phyloP scores from a whole-genome alignment of 2,797 vertebrate genomes.

The Aulostomus chinensis region DNA sequence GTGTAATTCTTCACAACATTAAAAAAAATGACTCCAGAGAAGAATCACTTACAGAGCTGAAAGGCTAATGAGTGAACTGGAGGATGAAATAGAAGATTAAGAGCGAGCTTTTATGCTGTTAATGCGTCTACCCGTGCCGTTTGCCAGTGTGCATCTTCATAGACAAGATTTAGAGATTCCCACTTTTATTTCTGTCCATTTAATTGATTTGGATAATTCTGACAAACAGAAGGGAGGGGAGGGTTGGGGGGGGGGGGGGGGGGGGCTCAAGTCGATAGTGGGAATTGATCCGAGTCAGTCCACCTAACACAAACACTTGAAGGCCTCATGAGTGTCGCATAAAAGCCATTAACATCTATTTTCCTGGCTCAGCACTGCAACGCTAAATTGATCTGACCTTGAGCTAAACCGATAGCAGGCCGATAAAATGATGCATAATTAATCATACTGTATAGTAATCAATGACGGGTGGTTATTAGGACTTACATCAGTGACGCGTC shows the following conservation, averaged over 20 bases:
- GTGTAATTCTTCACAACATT: constrained; percentile 26
- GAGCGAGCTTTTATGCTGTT: constrained; percentile 14
- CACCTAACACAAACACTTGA: constrained; percentile 46
- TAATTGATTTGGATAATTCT: constrained; percentile 33
- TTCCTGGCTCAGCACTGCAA: constrained; percentile 36
- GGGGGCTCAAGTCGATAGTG: constrained; percentile 29
- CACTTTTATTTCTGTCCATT: constrained; percentile 19
- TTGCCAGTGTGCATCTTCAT: constrained; percentile 2
- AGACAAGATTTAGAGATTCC: constrained; percentile 19
- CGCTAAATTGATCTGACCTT: constrained; percentile 59
- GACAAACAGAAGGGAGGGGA: constrained; percentile 40
- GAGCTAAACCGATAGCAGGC: constrained; percentile 33
- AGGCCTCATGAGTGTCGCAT: constrained; percentile 42
- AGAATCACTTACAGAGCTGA: constrained; percentile 30
- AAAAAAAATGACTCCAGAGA: constrained; percentile 26
- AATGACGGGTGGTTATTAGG: constrained; percentile 45
- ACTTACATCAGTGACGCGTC: constrained; percentile 15
- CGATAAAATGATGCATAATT: constrained; percentile 41
- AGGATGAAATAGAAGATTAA: constrained; percentile 31
- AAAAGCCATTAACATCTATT: constrained; percentile 52
- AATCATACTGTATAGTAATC: constrained; percentile 52
- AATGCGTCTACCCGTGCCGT: constrained; percentile 24
- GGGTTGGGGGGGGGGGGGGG: constrained; percentile 5
- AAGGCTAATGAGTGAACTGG: constrained; percentile 24
- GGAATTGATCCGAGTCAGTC: constrained; percentile 39